A percentile compares a stretch with the other conserved stretches of the same genome.
Evolutionary conservation across 2,797 vertebrate species (phyloP).

Genomic region (Fratercula arctica): DNA sequence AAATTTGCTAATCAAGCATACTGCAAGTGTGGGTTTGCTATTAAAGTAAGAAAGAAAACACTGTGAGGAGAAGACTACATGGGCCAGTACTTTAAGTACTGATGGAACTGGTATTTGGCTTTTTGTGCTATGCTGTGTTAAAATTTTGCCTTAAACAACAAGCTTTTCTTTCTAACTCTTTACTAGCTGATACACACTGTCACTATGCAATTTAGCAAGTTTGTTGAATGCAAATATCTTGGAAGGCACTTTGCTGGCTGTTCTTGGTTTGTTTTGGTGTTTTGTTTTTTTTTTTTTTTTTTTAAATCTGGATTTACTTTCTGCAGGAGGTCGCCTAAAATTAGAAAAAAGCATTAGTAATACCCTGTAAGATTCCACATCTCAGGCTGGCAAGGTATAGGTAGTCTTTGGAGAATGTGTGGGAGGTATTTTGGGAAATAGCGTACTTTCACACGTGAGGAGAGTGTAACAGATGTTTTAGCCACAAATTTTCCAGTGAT

Average conservation of each 20-base stretch:
- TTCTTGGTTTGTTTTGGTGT: not conserved
- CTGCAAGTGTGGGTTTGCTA: constrained; percentile 40
- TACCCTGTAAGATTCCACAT: constrained; percentile 8
- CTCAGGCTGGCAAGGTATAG: constrained; percentile 18
- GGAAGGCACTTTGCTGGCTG: constrained; percentile 3
- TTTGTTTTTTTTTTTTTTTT: not conserved
- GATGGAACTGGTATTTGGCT: not conserved
- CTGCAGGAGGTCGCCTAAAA: constrained; percentile 30
- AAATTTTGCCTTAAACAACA: constrained; percentile 62
- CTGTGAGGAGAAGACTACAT: constrained; percentile 5
- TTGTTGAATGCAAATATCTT: constrained; percentile 37
- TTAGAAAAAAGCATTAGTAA: constrained; percentile 24
- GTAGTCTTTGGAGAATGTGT: constrained; percentile 15
- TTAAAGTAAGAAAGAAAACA: constrained; percentile 13
- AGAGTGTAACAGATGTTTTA: not conserved
- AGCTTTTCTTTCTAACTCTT: constrained; percentile 56
- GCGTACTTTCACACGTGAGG: not conserved
- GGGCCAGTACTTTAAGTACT: constrained; percentile 49
- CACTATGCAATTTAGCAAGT: constrained; percentile 71
- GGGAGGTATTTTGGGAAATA: not conserved
- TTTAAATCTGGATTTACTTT: not conserved
- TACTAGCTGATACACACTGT: constrained; percentile 23
- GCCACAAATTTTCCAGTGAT: not conserved
- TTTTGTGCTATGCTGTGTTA: constrained; percentile 53
- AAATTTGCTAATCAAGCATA: constrained; percentile 24